Evolutionary conservation across 2,888 invertebrate species (phyloP).

Genomic region (Pyrrhosoma nymphula): DNA sequence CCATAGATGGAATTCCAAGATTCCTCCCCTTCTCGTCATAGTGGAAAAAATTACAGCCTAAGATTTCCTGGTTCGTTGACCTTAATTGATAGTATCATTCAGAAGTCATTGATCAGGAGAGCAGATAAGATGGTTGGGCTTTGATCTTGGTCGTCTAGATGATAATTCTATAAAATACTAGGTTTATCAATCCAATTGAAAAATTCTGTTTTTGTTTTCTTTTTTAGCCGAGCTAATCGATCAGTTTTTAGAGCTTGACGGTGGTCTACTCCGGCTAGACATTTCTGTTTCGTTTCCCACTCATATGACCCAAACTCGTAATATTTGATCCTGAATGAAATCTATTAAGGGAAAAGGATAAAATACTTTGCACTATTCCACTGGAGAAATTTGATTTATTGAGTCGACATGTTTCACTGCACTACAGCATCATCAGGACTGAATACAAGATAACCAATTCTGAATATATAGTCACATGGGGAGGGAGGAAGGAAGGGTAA

Average conservation of each 20-base stretch:
- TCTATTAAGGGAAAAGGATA: too few species aligned
- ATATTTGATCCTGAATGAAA: too few species aligned
- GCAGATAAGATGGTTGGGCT: not conserved
- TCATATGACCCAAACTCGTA: too few species aligned
- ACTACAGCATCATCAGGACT: too few species aligned
- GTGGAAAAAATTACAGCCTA: not conserved
- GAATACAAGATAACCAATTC: too few species aligned
- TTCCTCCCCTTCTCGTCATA: not conserved
- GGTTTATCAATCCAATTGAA: not conserved
- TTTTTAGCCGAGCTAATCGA: not conserved
- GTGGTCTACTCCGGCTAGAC: not conserved
- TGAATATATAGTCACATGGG: too few species aligned
- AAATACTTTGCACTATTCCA: too few species aligned
- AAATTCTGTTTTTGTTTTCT: not conserved
- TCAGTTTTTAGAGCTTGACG: not conserved
- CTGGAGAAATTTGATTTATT: too few species aligned
- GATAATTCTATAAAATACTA: not conserved
- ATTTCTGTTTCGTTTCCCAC: too few species aligned
- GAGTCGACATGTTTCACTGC: too few species aligned
- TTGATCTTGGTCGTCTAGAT: not conserved
- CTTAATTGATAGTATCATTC: not conserved
- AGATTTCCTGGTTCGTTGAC: slow-evolving; percentile 1
- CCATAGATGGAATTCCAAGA: not conserved
- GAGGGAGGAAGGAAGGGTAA: too few species aligned
- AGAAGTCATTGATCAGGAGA: not conserved